Conservation (phyloP, 2,888 invertebrate genomes). For the Thera obeliscata region DNA sequence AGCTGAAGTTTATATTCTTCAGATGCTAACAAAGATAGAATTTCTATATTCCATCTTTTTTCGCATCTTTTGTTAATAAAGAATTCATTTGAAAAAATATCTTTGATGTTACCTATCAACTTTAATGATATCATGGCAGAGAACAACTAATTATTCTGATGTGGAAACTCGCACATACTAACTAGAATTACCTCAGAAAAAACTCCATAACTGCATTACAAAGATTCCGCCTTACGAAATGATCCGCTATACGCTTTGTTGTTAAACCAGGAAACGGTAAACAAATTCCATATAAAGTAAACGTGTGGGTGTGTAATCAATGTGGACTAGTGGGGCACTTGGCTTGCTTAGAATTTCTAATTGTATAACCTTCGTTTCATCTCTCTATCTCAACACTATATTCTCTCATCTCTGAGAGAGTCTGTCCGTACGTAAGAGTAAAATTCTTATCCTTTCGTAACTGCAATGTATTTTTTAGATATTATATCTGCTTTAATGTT, state of each 20-base stretch:
- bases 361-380: conserved; percentile 3
- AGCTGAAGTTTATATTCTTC: no score
- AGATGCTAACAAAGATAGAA: no score
- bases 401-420: no score
- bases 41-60: no score
- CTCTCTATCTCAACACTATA: not conserved
- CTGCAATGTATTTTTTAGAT: no score
- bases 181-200: conserved; percentile 19
- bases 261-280: conserved; percentile 35
- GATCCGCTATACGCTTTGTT: conserved; percentile 23
- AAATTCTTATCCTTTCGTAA: no score
- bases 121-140: conserved; percentile 12
- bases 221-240: conserved; percentile 32
- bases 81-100: not conserved
- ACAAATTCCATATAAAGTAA: conserved; percentile 31
- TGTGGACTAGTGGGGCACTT: conserved; percentile 10
- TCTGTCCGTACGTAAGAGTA: not conserved
- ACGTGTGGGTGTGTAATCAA: conserved; percentile 20
- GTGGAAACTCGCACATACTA: conserved; percentile 17
- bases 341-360: conserved; percentile 5
- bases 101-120: not conserved
- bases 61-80: no score
- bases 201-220: conserved; percentile 20
- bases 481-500: no score
- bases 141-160: conserved; percentile 4